Percentiles rank a stretch among this genome's conserved stretches.
phyloP scores from a whole-genome alignment of 2,888 invertebrate species.

The Dendrolimus pini region DNA sequence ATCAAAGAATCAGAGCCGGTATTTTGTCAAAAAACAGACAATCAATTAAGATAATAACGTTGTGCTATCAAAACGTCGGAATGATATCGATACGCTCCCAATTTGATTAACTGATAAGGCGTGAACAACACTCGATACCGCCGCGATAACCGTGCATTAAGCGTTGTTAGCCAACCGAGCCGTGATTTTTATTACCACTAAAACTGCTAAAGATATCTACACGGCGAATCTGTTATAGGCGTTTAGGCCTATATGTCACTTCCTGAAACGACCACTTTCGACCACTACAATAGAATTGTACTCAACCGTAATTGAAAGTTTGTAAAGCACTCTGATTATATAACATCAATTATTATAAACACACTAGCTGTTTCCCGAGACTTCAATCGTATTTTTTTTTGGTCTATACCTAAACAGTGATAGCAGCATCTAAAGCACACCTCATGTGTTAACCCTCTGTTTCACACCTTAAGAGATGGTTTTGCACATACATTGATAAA shows the following conservation, averaged over 20 bases:
- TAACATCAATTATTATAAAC: too few species aligned
- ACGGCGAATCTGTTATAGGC: slow-evolving; percentile 29
- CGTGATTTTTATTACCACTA: slow-evolving; percentile 70
- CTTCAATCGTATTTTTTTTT: too few species aligned
- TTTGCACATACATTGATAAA: too few species aligned
- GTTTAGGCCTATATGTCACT: slow-evolving; percentile 10
- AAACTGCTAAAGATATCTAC: slow-evolving; percentile 46
- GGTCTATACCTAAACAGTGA: too few species aligned
- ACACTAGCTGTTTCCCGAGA: too few species aligned
- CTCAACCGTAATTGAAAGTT: too few species aligned
- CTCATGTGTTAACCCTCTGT: too few species aligned
- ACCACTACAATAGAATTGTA: neutral
- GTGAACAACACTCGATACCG: slow-evolving; percentile 65
- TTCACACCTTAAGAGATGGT: too few species aligned
- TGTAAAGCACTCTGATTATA: too few species aligned
- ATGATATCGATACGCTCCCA: slow-evolving; percentile 68
- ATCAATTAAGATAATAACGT: slow-evolving; percentile 71
- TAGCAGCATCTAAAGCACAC: too few species aligned
- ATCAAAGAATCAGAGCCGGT: slow-evolving; percentile 52
- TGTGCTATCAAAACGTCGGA: slow-evolving; percentile 55
- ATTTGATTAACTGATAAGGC: slow-evolving; percentile 70
- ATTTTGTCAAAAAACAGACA: slow-evolving; percentile 61
- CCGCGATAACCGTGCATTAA: slow-evolving; percentile 62
- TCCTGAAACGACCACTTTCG: neutral
- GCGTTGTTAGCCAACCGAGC: slow-evolving; percentile 60